phyloP scores from a whole-genome alignment of 2,113 vertebrate species.

The Brachyhypopomus occidentalis region DNA sequence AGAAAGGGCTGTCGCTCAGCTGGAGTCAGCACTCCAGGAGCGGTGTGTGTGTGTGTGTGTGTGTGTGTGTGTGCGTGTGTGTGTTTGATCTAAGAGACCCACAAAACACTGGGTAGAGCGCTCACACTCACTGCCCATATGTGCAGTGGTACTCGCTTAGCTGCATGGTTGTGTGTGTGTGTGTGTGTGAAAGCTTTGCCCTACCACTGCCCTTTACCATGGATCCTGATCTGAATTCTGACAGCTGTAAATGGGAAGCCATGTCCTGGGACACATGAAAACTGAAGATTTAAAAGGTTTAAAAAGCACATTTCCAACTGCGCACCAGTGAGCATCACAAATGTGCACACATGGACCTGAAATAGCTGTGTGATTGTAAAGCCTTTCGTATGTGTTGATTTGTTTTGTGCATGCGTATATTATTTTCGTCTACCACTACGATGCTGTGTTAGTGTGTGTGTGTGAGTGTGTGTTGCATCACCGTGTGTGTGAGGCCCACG shows the following conservation, averaged over 20 bases:
- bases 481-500: constrained; percentile 22
- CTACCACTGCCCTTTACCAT: too few relatives aligned
- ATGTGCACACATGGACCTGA: neutral
- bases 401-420: constrained; percentile 37
- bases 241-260: too few relatives aligned
- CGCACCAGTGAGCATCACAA: too few relatives aligned
- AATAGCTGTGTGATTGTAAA: neutral
- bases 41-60: neutral
- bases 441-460: constrained; percentile 19
- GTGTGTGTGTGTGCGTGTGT: too few relatives aligned
- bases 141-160: too few relatives aligned
- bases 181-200: too few relatives aligned
- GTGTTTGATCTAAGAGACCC: neutral
- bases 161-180: too few relatives aligned
- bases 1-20: constrained; percentile 67
- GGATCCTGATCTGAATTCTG: too few relatives aligned
- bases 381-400: neutral
- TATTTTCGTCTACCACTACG: neutral
- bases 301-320: too few relatives aligned
- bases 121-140: too few relatives aligned
- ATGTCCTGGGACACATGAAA: too few relatives aligned
- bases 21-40: constrained; percentile 52
- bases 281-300: too few relatives aligned
- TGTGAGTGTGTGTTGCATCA: constrained; percentile 27
- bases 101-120: neutral